Percentiles rank a stretch among this genome's conserved stretches.
phyloP scores from a whole-genome alignment of 2,888 invertebrate genomes.

The Chymomyza procnemis region DNA sequence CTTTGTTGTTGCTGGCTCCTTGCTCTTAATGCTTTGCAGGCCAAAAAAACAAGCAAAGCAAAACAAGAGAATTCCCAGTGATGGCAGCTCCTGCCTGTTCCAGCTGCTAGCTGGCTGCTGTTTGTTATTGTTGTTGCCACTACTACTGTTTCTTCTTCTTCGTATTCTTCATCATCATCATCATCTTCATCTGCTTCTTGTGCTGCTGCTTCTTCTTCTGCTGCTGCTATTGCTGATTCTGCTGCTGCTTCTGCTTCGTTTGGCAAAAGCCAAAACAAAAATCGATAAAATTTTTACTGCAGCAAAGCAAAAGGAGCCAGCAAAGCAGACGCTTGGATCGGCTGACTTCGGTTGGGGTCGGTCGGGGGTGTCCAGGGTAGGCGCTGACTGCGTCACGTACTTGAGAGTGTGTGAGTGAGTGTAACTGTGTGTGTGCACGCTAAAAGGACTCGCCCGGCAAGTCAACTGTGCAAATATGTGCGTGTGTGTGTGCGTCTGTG shows the following conservation, averaged over 20 bases:
- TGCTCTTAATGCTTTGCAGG: background rate
- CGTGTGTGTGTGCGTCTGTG: constrained; percentile 6
- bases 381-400: background rate
- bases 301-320: constrained; percentile 1
- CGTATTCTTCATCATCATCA: no score
- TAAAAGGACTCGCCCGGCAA: constrained; percentile 4
- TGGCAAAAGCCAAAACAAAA: constrained; percentile 3
- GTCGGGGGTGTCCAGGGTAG: background rate
- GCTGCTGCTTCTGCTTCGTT: background rate
- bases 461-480: background rate
- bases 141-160: no score
- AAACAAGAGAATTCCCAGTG: background rate
- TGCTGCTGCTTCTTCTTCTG: no score
- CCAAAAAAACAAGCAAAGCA: background rate
- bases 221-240: background rate
- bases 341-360: background rate
- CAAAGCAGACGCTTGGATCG: background rate
- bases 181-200: no score
- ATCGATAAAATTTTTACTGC: constrained; percentile 8
- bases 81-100: background rate
- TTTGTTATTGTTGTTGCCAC: no score
- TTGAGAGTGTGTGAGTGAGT: background rate
- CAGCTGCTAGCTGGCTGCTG: background rate
- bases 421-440: background rate
- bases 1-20: background rate